Conservation (phyloP, 2,888 invertebrate species). For the Agriotes lineatus region DNA sequence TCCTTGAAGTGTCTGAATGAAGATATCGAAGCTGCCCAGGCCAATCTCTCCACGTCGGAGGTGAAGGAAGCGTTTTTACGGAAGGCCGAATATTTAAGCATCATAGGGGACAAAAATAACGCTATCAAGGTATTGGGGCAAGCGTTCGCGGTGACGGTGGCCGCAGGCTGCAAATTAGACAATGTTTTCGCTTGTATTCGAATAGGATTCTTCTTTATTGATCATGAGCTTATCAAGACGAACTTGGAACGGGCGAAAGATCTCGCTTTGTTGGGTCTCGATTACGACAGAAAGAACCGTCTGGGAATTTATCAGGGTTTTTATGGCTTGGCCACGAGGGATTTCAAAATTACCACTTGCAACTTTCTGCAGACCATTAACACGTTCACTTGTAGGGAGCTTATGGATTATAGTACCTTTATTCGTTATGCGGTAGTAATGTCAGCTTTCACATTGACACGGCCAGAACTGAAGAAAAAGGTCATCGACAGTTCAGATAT, state of each 20-base stretch:
- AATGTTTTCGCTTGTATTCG: conserved; percentile 64
- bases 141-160: conserved; percentile 61
- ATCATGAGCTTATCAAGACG: conserved; percentile 53
- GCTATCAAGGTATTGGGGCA: conserved; percentile 55
- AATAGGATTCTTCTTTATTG: conserved; percentile 59
- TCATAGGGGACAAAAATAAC: conserved; percentile 64
- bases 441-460: conserved; percentile 63
- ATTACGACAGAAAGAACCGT: conserved; percentile 81
- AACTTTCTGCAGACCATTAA: conserved; percentile 78
- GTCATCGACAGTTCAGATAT: conserved; percentile 74
- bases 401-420: conserved; percentile 75
- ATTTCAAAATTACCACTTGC: conserved; percentile 75
- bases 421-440: conserved; percentile 64
- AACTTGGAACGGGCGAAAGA: conserved; percentile 61
- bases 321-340: conserved; percentile 76
- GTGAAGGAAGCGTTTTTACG: conserved; percentile 56
- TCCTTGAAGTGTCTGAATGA: conserved; percentile 53
- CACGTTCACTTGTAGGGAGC: conserved; percentile 81
- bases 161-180: conserved; percentile 62
- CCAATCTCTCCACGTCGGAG: conserved; percentile 51
- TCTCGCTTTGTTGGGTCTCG: conserved; percentile 66
- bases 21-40: conserved; percentile 51
- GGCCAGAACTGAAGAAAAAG: conserved; percentile 61
- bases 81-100: conserved; percentile 64
- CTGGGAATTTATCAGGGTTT: conserved; percentile 77